Conservation (phyloP, 2,888 invertebrate genomes). For the Heteromurus nitidus region DNA sequence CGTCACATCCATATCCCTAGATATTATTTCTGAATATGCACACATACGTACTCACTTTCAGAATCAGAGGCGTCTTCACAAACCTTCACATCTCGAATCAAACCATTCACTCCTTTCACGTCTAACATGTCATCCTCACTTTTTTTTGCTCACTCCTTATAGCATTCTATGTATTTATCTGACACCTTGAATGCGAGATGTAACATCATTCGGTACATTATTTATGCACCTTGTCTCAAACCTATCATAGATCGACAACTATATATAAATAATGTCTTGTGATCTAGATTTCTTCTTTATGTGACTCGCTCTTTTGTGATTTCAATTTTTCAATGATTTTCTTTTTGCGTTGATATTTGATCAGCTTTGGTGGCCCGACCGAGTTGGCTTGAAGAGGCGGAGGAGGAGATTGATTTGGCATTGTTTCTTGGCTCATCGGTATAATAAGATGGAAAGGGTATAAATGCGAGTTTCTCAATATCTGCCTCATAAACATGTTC, state of each 20-base stretch:
- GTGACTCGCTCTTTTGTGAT: neutral
- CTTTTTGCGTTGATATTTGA: slow-evolving; percentile 3
- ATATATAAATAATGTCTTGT: neutral
- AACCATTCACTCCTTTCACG: too few species aligned
- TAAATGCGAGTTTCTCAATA: neutral
- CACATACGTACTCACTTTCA: too few species aligned
- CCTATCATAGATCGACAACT: slow-evolving; percentile 1
- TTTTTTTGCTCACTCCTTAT: slow-evolving; percentile 10
- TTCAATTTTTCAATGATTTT: neutral
- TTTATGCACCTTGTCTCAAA: neutral
- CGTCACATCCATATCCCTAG: slow-evolving; percentile 3
- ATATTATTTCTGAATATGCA: slow-evolving; percentile 4
- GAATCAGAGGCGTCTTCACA: too few species aligned
- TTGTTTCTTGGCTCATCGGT: slow-evolving; percentile 10
- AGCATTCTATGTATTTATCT: neutral
- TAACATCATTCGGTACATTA: neutral
- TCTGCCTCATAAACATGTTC: neutral
- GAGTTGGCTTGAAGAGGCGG: slow-evolving; percentile 1
- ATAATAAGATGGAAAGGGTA: neutral
- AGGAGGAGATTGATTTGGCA: slow-evolving; percentile 31
- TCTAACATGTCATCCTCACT: slow-evolving; percentile 16
- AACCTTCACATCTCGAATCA: too few species aligned
- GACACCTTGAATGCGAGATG: slow-evolving; percentile 10
- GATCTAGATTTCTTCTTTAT: neutral
- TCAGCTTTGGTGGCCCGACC: slow-evolving; percentile 4